These are phyloP conservation scores for Ditula angustiorana DNA, from an alignment of 2,888 invertebrate species.

Conservation along the genomic window DNA sequence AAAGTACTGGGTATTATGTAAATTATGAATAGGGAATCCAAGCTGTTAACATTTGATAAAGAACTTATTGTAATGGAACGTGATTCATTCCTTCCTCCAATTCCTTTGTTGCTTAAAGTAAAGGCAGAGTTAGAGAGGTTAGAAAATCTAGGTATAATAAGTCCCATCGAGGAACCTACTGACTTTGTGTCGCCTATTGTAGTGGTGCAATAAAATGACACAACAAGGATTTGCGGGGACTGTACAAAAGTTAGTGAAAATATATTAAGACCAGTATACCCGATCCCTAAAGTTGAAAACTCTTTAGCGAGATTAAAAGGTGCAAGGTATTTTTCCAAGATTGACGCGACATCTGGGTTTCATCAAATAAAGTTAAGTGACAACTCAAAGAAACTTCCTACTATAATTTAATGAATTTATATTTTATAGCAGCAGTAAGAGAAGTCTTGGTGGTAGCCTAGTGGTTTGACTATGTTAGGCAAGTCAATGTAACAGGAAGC, in stretches of 20 bases:
- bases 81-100: no score
- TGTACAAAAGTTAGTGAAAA: constrained; percentile 8
- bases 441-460: no score
- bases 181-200: not conserved
- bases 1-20: constrained; percentile 43
- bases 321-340: constrained; percentile 34
- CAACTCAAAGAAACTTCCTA: constrained; percentile 31
- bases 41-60: constrained; percentile 29
- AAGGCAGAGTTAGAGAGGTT: not conserved
- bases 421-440: no score
- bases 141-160: not conserved
- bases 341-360: constrained; percentile 40
- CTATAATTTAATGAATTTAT: no score
- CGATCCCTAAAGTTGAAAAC: constrained; percentile 9
- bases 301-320: constrained; percentile 4
- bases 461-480: no score
- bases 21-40: constrained; percentile 27
- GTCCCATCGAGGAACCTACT: not conserved
- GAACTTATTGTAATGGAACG: no score
- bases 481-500: no score
- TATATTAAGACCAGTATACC: not conserved
- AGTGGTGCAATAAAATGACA: not conserved
- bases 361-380: constrained; percentile 28
- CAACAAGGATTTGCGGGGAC: constrained; percentile 4
- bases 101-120: not conserved